These are phyloP conservation scores for Tenodera sinensis DNA, from an alignment of 2,888 invertebrate genomes.

Conservation along the genomic window DNA sequence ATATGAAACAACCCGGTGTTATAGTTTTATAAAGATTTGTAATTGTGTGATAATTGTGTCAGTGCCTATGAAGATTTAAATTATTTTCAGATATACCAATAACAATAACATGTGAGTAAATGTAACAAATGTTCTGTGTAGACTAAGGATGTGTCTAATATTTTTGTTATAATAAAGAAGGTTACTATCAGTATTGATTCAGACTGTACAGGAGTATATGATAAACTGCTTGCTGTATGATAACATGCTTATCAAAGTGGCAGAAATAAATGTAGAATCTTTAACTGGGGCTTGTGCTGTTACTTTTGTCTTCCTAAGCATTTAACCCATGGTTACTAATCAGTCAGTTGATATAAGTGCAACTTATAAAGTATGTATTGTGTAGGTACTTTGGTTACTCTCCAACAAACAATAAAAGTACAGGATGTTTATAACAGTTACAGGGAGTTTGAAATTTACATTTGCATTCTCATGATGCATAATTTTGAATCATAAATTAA, in stretches of 20 bases:
- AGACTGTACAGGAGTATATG: neutral
- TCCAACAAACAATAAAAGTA: too few species aligned
- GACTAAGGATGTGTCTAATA: neutral
- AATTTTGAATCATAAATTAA: too few species aligned
- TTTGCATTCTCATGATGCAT: too few species aligned
- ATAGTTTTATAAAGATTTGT: neutral
- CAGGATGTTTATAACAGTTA: too few species aligned
- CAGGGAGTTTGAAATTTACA: too few species aligned
- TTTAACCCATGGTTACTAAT: neutral
- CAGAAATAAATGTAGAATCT: slow-evolving; percentile 1
- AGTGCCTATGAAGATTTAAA: neutral
- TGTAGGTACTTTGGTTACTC: too few species aligned
- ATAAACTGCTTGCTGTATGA: neutral
- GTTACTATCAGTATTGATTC: neutral
- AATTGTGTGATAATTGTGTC: neutral
- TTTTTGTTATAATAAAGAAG: neutral
- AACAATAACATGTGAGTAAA: neutral
- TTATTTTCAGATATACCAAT: neutral
- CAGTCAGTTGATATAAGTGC: too few species aligned
- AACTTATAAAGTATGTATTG: too few species aligned
- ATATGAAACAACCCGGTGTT: neutral
- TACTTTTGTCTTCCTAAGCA: neutral
- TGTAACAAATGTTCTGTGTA: neutral
- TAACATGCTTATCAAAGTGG: slow-evolving; percentile 10
- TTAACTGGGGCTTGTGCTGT: neutral